phyloP scores from a whole-genome alignment of 2,888 invertebrate genomes.

The Hesperia comma region DNA sequence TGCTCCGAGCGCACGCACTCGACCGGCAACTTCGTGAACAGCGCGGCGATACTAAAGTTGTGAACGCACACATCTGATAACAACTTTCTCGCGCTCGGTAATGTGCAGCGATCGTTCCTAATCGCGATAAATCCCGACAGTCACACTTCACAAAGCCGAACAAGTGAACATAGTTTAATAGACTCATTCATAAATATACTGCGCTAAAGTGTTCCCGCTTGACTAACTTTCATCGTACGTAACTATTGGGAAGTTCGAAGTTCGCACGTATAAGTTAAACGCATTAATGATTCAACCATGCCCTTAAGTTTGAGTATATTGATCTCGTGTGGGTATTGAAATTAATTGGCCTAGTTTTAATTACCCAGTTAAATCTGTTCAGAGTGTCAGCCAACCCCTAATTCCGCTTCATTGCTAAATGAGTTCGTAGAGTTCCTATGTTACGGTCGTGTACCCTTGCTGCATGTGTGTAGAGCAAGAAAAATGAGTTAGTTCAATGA shows the following conservation, averaged over 20 bases:
- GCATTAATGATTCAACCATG: slow-evolving; percentile 68
- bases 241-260: slow-evolving; percentile 64
- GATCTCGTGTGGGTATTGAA: slow-evolving; percentile 64
- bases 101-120: slow-evolving; percentile 56
- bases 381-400: slow-evolving; percentile 28
- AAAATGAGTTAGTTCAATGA: slow-evolving; percentile 15
- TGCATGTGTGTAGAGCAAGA: not conserved
- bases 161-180: slow-evolving; percentile 69
- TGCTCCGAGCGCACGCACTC: slow-evolving; percentile 42
- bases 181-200: slow-evolving; percentile 56
- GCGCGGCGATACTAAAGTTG: slow-evolving; percentile 60
- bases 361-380: slow-evolving; percentile 38
- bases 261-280: slow-evolving; percentile 72
- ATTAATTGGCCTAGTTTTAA: slow-evolving; percentile 62
- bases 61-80: slow-evolving; percentile 69
- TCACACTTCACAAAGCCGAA: slow-evolving; percentile 54
- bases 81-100: slow-evolving; percentile 64
- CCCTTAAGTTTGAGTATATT: slow-evolving; percentile 63
- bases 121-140: slow-evolving; percentile 56
- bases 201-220: slow-evolving; percentile 54
- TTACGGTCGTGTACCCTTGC: not conserved
- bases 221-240: slow-evolving; percentile 63
- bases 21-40: slow-evolving; percentile 60
- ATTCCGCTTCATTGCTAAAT: slow-evolving; percentile 34
- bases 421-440: slow-evolving; percentile 25